A percentile compares a stretch with the other conserved stretches of the same genome.
These are phyloP conservation scores for Dexiosoma caninum DNA, from an alignment of 2,888 invertebrate genomes.

Conservation along the genomic window DNA sequence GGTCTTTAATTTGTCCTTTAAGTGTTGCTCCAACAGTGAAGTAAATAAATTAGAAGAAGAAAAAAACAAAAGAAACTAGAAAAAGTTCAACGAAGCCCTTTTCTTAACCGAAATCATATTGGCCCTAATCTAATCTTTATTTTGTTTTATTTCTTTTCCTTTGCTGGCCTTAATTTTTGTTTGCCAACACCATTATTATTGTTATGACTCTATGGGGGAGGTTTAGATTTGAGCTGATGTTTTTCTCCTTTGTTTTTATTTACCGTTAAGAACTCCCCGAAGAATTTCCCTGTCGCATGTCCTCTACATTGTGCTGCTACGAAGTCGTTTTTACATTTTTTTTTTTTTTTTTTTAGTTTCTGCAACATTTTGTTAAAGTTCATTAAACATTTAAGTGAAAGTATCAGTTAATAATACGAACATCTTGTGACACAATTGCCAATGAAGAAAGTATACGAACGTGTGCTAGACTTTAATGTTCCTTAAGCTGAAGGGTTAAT, in stretches of 20 bases:
- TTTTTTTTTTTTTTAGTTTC: too few relatives aligned
- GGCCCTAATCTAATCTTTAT: slow-evolving; percentile 51
- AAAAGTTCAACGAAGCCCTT: slow-evolving; percentile 17
- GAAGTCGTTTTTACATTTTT: not conserved
- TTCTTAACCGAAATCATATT: slow-evolving; percentile 17
- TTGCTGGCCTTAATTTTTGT: slow-evolving; percentile 17
- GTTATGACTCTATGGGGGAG: slow-evolving; percentile 33
- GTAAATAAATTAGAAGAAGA: not conserved
- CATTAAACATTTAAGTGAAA: too few relatives aligned
- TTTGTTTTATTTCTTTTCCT: not conserved
- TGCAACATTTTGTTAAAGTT: too few relatives aligned
- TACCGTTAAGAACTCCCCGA: slow-evolving; percentile 17
- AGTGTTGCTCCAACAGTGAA: not conserved
- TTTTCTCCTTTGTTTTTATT: not conserved
- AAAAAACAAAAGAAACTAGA: not conserved
- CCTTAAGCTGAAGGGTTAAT: too few relatives aligned
- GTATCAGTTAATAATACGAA: too few relatives aligned
- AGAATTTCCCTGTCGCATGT: slow-evolving; percentile 7
- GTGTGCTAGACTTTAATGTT: too few relatives aligned
- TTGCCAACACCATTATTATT: slow-evolving; percentile 50
- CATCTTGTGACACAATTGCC: too few relatives aligned
- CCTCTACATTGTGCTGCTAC: not conserved
- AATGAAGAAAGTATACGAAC: too few relatives aligned
- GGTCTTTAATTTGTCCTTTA: not conserved
- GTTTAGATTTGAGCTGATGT: not conserved